These are phyloP conservation scores for Pangasius mekongensis DNA, from an alignment of 2,797 vertebrate species.

Conservation along the genomic window DNA sequence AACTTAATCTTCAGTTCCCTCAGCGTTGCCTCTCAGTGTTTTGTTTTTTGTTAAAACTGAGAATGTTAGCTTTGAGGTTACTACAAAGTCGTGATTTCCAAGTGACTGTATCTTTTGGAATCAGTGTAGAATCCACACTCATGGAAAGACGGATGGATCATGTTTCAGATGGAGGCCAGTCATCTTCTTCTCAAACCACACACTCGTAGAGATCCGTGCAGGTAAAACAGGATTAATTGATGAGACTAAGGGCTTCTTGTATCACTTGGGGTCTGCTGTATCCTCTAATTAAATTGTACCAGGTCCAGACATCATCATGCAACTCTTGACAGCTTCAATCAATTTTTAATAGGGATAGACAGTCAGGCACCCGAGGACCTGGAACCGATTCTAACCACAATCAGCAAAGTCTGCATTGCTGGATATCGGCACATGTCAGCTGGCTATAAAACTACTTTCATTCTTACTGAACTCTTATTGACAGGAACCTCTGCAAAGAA, in stretches of 20 bases:
- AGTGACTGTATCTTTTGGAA: neutral
- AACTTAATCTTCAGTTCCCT: neutral
- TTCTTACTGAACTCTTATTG: neutral
- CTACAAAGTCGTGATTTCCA: neutral
- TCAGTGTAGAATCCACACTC: neutral
- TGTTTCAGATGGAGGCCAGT: neutral
- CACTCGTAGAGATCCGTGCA: neutral
- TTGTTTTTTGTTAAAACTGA: neutral
- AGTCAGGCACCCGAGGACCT: conserved; percentile 1
- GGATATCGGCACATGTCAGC: conserved; percentile 5
- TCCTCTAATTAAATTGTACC: conserved; percentile 18
- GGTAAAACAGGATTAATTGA: conserved; percentile 9
- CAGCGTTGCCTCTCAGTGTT: neutral
- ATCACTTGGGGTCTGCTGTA: neutral
- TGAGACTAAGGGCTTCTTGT: neutral
- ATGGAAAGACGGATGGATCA: neutral
- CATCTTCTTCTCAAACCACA: neutral
- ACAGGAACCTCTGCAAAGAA: neutral
- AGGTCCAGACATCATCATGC: conserved; percentile 16
- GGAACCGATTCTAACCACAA: neutral
- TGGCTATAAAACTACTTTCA: neutral
- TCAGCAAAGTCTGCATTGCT: conserved; percentile 2
- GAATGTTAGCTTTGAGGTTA: neutral
- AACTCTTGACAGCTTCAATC: conserved; percentile 18
- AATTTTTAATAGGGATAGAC: neutral